Evolutionary conservation across 2,113 vertebrate species (phyloP).

Genomic region (Xiphophorus couchianus): DNA sequence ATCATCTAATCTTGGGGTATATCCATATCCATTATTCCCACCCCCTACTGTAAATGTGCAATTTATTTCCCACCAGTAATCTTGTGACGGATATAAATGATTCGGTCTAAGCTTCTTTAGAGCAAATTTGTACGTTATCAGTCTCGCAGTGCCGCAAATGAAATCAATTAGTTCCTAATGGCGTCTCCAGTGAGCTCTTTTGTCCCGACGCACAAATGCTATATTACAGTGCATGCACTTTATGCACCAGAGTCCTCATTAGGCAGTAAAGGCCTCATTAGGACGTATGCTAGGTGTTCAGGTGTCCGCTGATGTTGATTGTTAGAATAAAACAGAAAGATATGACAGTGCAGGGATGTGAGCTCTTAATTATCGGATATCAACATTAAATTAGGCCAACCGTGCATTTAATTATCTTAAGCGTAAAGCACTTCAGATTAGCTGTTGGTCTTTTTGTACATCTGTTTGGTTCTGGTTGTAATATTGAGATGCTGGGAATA

Average conservation of each 20-base stretch:
- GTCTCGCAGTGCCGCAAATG: slow-evolving; percentile 55
- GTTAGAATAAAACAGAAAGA: slow-evolving; percentile 12
- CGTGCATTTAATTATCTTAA: slow-evolving; percentile 55
- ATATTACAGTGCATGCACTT: slow-evolving; percentile 20
- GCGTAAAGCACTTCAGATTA: slow-evolving; percentile 26
- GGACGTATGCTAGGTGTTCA: slow-evolving; percentile 16
- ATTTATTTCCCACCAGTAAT: slow-evolving; percentile 55
- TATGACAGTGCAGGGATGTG: slow-evolving; percentile 21
- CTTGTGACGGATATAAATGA: slow-evolving; percentile 39
- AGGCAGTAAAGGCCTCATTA: slow-evolving; percentile 42
- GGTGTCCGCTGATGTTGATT: slow-evolving; percentile 16
- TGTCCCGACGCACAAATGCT: slow-evolving; percentile 13
- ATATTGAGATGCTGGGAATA: slow-evolving; percentile 1
- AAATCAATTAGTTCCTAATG: slow-evolving; percentile 73
- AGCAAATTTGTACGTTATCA: slow-evolving; percentile 52
- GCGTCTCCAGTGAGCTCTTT: slow-evolving; percentile 62
- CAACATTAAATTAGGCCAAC: slow-evolving; percentile 53
- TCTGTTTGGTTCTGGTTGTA: slow-evolving; percentile 1
- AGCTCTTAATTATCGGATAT: slow-evolving; percentile 56
- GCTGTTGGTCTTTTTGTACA: neutral
- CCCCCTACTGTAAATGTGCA: slow-evolving; percentile 43
- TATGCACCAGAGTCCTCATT: slow-evolving; percentile 61
- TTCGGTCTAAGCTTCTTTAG: slow-evolving; percentile 37
- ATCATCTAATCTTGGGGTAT: slow-evolving; percentile 45
- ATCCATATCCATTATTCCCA: slow-evolving; percentile 55